Conservation (phyloP, 2,797 vertebrate species). For the Loris lydekkerianus region DNA sequence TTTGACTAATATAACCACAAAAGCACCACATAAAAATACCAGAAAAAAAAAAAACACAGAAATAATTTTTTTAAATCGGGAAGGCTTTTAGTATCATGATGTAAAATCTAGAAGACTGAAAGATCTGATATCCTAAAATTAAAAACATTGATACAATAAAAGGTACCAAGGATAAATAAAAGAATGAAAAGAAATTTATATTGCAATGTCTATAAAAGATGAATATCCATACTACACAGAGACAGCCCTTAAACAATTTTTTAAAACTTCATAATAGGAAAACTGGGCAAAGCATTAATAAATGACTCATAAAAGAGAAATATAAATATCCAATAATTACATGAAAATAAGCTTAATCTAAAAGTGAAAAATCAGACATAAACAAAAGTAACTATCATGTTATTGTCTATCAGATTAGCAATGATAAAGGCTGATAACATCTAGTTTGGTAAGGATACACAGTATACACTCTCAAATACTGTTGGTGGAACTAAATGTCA, state of each 20-base stretch:
- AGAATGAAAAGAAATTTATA: neutral
- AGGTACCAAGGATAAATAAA: neutral
- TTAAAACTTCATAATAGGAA: neutral
- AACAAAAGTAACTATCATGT: neutral
- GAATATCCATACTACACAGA: neutral
- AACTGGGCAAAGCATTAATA: neutral
- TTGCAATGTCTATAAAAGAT: neutral
- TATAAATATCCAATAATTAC: neutral
- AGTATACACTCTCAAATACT: neutral
- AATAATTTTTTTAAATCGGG: neutral
- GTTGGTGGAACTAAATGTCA: neutral
- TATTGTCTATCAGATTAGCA: slow-evolving; percentile 31
- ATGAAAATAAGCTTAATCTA: neutral
- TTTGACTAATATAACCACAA: neutral
- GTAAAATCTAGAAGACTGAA: neutral
- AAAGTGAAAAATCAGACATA: slow-evolving; percentile 13
- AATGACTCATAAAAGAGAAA: neutral
- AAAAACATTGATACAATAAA: neutral
- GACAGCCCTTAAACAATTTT: neutral
- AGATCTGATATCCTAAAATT: neutral
- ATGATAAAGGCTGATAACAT: neutral
- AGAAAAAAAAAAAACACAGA: neutral
- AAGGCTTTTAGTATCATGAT: neutral
- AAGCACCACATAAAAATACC: neutral
- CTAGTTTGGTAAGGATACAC: neutral